Conservation (phyloP, 2,113 vertebrate genomes). For the Plotosus lineatus region DNA sequence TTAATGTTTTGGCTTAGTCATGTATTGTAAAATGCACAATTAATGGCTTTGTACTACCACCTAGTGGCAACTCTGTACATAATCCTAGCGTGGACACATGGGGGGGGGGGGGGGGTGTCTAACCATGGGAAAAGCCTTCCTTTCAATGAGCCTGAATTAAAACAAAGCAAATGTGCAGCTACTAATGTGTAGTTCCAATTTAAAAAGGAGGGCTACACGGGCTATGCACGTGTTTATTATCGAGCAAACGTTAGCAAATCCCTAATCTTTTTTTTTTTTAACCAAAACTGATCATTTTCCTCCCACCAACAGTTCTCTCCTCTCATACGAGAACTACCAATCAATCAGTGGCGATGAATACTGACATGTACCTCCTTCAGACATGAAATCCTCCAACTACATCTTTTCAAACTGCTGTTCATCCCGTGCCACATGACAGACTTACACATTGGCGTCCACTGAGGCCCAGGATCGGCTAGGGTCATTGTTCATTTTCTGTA, state of each 20-base stretch:
- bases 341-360: background rate
- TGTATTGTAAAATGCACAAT: background rate
- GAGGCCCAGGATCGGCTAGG: background rate
- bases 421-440: background rate
- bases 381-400: background rate
- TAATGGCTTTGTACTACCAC: constrained; percentile 23
- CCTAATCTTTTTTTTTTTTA: no score
- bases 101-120: no score
- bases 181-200: background rate
- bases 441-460: background rate
- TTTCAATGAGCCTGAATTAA: background rate
- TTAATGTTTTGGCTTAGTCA: no score
- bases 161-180: background rate
- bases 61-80: constrained; percentile 22
- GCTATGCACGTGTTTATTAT: background rate
- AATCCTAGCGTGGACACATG: background rate
- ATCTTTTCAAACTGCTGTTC: background rate
- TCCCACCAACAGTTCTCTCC: background rate
- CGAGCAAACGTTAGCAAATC: background rate
- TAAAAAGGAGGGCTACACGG: background rate
- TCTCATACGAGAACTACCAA: background rate
- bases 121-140: background rate
- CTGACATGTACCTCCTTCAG: background rate
- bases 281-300: background rate
- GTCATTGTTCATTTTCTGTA: no score